phyloP scores from a whole-genome alignment of 2,888 invertebrate genomes.

The Chalcosyrphus nemorum region DNA sequence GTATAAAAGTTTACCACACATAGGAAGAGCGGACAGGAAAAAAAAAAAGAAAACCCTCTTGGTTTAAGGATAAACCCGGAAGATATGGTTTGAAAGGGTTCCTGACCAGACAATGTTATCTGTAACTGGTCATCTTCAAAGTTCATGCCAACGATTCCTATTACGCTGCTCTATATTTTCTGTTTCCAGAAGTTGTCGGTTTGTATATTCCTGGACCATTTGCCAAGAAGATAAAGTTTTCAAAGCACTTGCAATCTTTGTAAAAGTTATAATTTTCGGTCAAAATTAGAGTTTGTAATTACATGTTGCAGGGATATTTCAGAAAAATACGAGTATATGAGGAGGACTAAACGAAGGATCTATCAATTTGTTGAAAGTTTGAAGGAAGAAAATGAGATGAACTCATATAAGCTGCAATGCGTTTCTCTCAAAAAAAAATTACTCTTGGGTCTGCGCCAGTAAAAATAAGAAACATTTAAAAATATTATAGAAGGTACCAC shows the following conservation, averaged over 20 bases:
- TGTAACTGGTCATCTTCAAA: slow-evolving; percentile 53
- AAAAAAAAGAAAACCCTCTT: background rate
- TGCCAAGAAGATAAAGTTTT: slow-evolving; percentile 53
- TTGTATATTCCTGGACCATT: background rate
- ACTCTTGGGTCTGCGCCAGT: no score
- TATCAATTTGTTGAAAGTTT: background rate
- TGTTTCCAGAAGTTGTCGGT: background rate
- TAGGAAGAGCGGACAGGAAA: background rate
- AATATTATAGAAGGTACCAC: no score
- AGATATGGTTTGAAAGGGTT: slow-evolving; percentile 53
- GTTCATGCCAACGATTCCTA: slow-evolving; percentile 7
- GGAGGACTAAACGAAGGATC: background rate
- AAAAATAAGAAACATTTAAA: no score
- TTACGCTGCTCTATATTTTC: background rate
- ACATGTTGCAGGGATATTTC: slow-evolving; percentile 24
- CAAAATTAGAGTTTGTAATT: slow-evolving; percentile 46
- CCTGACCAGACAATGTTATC: slow-evolving; percentile 62
- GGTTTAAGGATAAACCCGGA: slow-evolving; percentile 1
- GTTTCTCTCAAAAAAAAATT: no score
- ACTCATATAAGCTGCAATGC: no score
- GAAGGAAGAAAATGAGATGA: no score
- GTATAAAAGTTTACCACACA: slow-evolving; percentile 25
- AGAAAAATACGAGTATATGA: background rate
- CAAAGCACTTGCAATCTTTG: slow-evolving; percentile 3
- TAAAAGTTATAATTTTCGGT: slow-evolving; percentile 24